phyloP scores from a whole-genome alignment of 2,888 invertebrate genomes.

The Allolobophora icterica region DNA sequence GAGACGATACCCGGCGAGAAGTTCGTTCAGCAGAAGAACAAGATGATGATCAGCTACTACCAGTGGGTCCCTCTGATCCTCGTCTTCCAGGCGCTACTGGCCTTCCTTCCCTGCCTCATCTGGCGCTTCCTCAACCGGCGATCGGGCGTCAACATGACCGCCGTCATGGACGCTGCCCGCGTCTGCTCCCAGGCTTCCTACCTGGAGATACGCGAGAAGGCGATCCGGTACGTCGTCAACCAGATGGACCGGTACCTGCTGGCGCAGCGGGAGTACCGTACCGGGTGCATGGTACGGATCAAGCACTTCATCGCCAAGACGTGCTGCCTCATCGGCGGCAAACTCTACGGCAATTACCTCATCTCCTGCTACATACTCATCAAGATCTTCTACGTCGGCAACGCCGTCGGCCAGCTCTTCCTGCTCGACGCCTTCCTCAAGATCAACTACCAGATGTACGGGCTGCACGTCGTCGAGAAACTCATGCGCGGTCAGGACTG shows the following conservation, averaged over 20 bases:
- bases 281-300: conserved; percentile 63
- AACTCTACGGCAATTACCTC: conserved; percentile 67
- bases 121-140: conserved; percentile 52
- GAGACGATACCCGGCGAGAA: conserved; percentile 45
- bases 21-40: conserved; percentile 38
- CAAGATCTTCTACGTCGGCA: conserved; percentile 66
- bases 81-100: conserved; percentile 50
- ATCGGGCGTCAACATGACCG: conserved; percentile 50
- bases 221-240: conserved; percentile 66
- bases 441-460: conserved; percentile 64
- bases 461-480: conserved; percentile 67
- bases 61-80: conserved; percentile 52
- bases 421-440: conserved; percentile 68
- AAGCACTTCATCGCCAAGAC: conserved; percentile 63
- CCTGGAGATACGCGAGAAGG: conserved; percentile 53
- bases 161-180: conserved; percentile 50
- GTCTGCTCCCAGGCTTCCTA: conserved; percentile 51
- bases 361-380: conserved; percentile 67
- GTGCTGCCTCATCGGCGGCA: conserved; percentile 64
- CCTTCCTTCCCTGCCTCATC: conserved; percentile 50
- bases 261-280: conserved; percentile 65
- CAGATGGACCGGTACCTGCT: conserved; percentile 67
- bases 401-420: conserved; percentile 67
- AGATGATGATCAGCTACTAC: conserved; percentile 49
- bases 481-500: conserved; percentile 63